A percentile compares a stretch with the other conserved stretches of the same genome.
These are phyloP conservation scores for Corythornis cristatus DNA, from an alignment of 2,113 vertebrate species.

Conservation along the genomic window DNA sequence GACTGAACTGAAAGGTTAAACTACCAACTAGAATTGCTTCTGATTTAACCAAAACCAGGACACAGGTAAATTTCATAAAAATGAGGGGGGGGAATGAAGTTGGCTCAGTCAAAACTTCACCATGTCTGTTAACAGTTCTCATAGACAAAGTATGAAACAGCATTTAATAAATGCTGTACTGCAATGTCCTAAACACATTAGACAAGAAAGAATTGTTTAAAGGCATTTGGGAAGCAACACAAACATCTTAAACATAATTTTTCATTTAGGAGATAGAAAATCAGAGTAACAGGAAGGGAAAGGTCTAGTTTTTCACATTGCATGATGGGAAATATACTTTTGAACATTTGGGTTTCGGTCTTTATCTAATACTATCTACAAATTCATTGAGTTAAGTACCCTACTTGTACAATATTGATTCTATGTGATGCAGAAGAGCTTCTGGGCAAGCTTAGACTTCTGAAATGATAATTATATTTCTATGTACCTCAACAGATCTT, in stretches of 20 bases:
- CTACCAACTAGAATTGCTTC: no score
- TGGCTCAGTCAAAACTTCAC: background rate
- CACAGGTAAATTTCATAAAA: background rate
- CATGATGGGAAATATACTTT: background rate
- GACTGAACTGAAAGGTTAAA: no score
- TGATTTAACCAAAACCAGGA: no score
- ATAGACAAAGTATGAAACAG: background rate
- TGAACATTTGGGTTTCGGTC: background rate
- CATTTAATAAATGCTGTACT: background rate
- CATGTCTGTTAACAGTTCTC: background rate
- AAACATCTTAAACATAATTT: background rate
- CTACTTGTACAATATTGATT: background rate
- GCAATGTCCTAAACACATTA: background rate
- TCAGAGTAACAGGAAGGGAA: background rate
- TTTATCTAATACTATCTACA: background rate
- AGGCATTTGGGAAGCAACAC: background rate
- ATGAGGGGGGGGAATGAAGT: background rate
- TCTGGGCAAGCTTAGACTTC: background rate
- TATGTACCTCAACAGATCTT: background rate
- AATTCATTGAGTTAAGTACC: background rate
- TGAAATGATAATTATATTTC: background rate
- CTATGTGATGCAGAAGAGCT: background rate
- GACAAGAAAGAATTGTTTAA: background rate
- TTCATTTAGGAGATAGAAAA: background rate
- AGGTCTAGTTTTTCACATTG: rapidly evolving